Percentiles rank a stretch among this genome's conserved stretches.
These are phyloP conservation scores for Leistus spinibarbis DNA, from an alignment of 2,888 invertebrate species.

Conservation along the genomic window DNA sequence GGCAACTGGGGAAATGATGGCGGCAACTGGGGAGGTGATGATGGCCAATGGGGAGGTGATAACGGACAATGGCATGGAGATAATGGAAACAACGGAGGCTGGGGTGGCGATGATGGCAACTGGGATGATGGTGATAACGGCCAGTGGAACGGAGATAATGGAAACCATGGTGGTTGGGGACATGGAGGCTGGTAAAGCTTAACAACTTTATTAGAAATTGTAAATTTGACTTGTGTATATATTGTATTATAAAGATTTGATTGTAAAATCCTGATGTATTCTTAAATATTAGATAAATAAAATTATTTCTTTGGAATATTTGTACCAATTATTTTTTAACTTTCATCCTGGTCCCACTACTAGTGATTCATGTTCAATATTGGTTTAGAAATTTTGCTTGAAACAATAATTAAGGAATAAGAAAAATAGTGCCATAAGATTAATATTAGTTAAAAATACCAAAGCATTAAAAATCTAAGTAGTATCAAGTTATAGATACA, in stretches of 20 bases:
- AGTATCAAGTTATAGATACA: too few relatives aligned
- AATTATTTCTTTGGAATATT: background rate
- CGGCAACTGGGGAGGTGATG: background rate
- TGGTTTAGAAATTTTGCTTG: too few relatives aligned
- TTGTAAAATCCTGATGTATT: background rate
- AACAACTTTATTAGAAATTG: background rate
- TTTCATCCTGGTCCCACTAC: too few relatives aligned
- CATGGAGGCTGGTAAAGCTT: slow-evolving; percentile 47
- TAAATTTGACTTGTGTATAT: slow-evolving; percentile 20
- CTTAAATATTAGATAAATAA: background rate
- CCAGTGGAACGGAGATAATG: slow-evolving; percentile 51
- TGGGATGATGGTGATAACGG: slow-evolving; percentile 53
- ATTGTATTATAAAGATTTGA: background rate
- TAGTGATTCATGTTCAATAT: too few relatives aligned
- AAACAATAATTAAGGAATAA: too few relatives aligned
- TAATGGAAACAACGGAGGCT: slow-evolving; percentile 29
- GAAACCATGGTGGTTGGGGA: slow-evolving; percentile 50
- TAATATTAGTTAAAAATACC: too few relatives aligned
- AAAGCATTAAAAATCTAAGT: too few relatives aligned
- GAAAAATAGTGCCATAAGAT: too few relatives aligned
- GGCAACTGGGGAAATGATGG: background rate
- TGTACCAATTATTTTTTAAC: background rate
- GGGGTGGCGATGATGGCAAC: slow-evolving; percentile 43
- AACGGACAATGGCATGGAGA: slow-evolving; percentile 41
- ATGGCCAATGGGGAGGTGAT: slow-evolving; percentile 8